Evolutionary conservation across 2,113 vertebrate species (phyloP).

Genomic region (Pangasianodon gigas): DNA sequence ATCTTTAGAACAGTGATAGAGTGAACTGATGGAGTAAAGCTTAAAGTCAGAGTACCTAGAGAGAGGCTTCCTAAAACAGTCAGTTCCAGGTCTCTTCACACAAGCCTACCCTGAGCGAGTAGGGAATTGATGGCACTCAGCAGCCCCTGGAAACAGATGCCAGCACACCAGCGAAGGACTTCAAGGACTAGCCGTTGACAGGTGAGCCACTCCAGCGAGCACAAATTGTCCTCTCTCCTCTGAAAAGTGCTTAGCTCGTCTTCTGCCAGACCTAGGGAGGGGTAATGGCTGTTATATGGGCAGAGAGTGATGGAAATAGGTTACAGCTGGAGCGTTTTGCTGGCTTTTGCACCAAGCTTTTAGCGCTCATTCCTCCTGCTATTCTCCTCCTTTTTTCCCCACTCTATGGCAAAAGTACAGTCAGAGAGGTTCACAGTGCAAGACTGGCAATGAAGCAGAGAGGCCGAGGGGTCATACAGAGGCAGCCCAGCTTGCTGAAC

Average conservation of each 20-base stretch:
- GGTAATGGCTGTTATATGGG: constrained; percentile 51
- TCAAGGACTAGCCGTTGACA: constrained; percentile 54
- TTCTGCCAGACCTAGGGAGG: constrained; percentile 50
- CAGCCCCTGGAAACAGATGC: constrained; percentile 58
- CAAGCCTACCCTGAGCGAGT: constrained; percentile 39
- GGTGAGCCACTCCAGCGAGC: constrained; percentile 58
- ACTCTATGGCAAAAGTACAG: constrained; percentile 34
- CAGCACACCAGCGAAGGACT: constrained; percentile 55
- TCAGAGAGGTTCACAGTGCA: constrained; percentile 43
- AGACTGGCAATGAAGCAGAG: constrained; percentile 45
- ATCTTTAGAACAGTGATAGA: constrained; percentile 24
- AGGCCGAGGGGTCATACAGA: constrained; percentile 42
- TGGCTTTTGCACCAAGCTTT: constrained; percentile 49
- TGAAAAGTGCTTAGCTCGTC: constrained; percentile 58
- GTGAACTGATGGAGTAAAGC: constrained; percentile 30
- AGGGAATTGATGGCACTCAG: constrained; percentile 58
- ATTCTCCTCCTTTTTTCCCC: constrained; percentile 8
- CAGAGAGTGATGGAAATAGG: constrained; percentile 54
- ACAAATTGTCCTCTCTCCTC: constrained; percentile 61
- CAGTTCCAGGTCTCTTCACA: constrained; percentile 43
- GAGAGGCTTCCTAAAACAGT: constrained; percentile 36
- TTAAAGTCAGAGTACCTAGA: constrained; percentile 37
- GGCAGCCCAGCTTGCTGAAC: constrained; percentile 32
- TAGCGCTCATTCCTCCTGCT: constrained; percentile 41
- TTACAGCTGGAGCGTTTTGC: constrained; percentile 49